Evolutionary conservation across 2,797 vertebrate genomes (phyloP), one percentile per base, ranked within the genome.

Genomic region (Thripadectes ignobilis): DNA sequence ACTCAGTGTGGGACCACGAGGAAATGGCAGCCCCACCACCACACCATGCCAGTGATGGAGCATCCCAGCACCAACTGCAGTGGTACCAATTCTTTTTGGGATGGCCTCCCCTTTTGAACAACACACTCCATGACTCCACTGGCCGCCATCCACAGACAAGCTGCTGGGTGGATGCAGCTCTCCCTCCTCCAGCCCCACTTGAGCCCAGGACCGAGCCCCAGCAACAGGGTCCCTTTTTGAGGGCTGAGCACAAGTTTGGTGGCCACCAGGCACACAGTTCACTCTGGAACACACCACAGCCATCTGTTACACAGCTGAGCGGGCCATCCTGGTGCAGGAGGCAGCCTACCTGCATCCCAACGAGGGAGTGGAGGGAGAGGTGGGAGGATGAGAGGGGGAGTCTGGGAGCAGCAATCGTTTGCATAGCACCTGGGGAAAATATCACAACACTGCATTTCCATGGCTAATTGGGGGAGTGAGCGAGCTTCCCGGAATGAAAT

Each of bases 11-110:
- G 54, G 23, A 79, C 41, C 32, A 45, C 2, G 0, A 1, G 52
- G 52, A 80, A 49, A 23, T 2, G 0, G 0, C 10, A 14, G 39
- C 38, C 34, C 34, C 29, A 18, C 19, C 0, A 0, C 14, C 6
- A 1, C 83, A 51, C 34, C 4, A 0, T 0, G 0, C 4, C 0
- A 0, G 30, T 23, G 9, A 61, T 2, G 19, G 6, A 7, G 23
- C 39, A 84, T 11, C 46, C 51, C 2, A 2, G 71, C 52, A 16
- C 5, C 38, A 63, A 57, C 26, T 63, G 36, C 12, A 58, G 48
- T 10, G 55, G 36, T 4, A 57, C 14, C 1, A 0, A 19, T 29
- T 19, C 30, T 22, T 92, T 89, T 36, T 7, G 46, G 83, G 62
- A 78, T 6, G 7, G 7, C 6, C 8, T 66, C 32, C 32, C 51